Percentiles rank a stretch among this genome's conserved stretches.
These are phyloP conservation scores for Danaus melanippus DNA, from an alignment of 1,140 invertebrate species.

Conservation along the genomic window DNA sequence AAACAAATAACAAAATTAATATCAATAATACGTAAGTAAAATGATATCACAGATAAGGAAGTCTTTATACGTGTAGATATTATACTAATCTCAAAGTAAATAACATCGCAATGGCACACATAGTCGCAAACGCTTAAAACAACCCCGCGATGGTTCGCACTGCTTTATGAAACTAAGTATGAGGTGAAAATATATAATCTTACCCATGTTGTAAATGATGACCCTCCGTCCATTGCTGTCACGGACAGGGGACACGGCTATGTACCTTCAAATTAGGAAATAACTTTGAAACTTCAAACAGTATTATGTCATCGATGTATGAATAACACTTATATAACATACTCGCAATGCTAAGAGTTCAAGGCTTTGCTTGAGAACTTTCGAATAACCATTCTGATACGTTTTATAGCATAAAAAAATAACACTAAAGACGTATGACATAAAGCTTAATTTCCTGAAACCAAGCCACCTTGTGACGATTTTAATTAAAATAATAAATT, in stretches of 20 bases:
- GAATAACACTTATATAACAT: conserved; percentile 28
- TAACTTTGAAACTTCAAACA: conserved; percentile 26
- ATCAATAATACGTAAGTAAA: background rate
- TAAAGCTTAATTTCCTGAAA: no score
- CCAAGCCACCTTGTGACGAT: background rate
- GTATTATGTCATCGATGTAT: conserved; percentile 33
- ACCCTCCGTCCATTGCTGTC: conserved; percentile 81
- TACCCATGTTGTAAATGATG: conserved; percentile 77
- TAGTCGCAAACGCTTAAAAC: conserved; percentile 10
- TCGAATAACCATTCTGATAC: conserved; percentile 19
- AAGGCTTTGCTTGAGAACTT: conserved; percentile 29
- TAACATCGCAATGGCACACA: conserved; percentile 19
- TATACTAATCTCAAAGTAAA: conserved; percentile 19
- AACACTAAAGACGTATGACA: no score
- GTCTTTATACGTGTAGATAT: background rate
- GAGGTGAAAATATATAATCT: conserved; percentile 24
- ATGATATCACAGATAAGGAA: background rate
- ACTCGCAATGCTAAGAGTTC: conserved; percentile 27
- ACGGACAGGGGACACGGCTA: conserved; percentile 80
- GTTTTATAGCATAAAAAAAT: conserved; percentile 1
- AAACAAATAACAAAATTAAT: background rate
- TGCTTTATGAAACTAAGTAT: conserved; percentile 6
- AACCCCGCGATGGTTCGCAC: conserved; percentile 7
- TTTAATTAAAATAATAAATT: conserved; percentile 22
- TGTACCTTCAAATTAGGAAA: conserved; percentile 73